Evolutionary conservation across 2,888 invertebrate genomes (phyloP), one percentile per base, ranked within the genome.

Genomic region (Balanococcus diminutus): DNA sequence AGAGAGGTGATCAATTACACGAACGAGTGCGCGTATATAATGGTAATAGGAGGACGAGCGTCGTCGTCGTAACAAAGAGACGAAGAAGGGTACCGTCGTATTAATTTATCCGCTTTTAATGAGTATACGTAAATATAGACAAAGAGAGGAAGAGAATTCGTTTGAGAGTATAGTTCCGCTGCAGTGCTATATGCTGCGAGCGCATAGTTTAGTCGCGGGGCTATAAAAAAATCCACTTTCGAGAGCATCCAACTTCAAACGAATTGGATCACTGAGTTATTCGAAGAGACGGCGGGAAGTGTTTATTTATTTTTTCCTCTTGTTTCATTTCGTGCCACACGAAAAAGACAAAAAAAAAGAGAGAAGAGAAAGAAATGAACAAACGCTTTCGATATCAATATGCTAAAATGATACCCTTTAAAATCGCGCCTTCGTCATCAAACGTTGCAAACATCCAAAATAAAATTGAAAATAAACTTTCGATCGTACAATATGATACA

Each of bases 31-130:
- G 19, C n/a, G 19, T 19, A 9, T 6, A 19, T n/a, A 51, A n/a
- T 51, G 51, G 36, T 36, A 36, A 36, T 36, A 36, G 36, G 36
- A 8, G 5, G 8, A 42, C 4, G 19, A 19, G 11, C 56, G 61
- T 25, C 51, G 4, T 28, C 1, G 61, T 9, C 3, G 61, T 8
- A n/a, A n/a, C n/a, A 4, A 67, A 28, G 61, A 3, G 25, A 4
- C 3, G 56, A 56, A 28, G 28, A 67, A 67, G 61, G 61, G 61
- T 67, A 28, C 25, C 25, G 25, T 51, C 61, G 61, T 25, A 67
- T 67, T 67, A 67, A 67, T 67, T 67, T 67, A 67, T 67, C 61
- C 61, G 61, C 28, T 67, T 67, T 67, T 67, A 67, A 67, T 67
- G 61, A 67, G 19, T 51, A 51, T 51, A 51, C 19, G 19, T 51